Evolutionary conservation across 2,797 vertebrate species (phyloP), one percentile per base, ranked within the genome.

Genomic region (Cirrhinus molitorella): DNA sequence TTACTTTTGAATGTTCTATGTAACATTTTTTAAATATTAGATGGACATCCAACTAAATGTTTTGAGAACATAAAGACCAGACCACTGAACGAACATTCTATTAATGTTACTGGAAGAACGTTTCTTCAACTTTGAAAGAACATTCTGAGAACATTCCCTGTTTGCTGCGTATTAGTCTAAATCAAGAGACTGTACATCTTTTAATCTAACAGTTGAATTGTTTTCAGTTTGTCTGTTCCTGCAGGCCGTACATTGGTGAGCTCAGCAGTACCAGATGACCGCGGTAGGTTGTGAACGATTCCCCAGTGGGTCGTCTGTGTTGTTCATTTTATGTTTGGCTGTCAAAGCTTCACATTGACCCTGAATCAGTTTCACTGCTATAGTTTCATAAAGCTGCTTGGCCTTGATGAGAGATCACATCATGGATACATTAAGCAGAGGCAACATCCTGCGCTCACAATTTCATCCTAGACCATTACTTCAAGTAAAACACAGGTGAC

Each of bases 291-390:
- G 59, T 73, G 59, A 47, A 53, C 63, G 55, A 37, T 40, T 81
- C 80, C 55, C 57, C 45, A 25, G 80, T 51, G 55, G 40, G 28
- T 28, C 43, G 21, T 73, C 43, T 57, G 23, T 59, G 49, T 45
- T 81, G 19, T 73, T 72, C 19, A 73, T 82, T 51, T 82, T 82
- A 74, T 81, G 80, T 63, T 25, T 40, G 31, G 14, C 45, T 82
- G 80, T 65, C 70, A 74, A 65, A 65, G 13, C 57, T 53, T 14
- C 21, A 28, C 57, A 21, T 12, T 74, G 59, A 65, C 80, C 68
- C 55, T 82, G 28, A 82, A 82, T 73, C 59, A 65, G 70, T 66
- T 65, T 63, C 47, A n/a, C 47, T 65, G 43, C n/a, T 63, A 21
- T 1, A 0, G 16, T 19, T 74, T 66, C 19, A 40, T 49, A 65